phyloP scores from a whole-genome alignment of 2,888 invertebrate species.

The Sesia bembeciformis region DNA sequence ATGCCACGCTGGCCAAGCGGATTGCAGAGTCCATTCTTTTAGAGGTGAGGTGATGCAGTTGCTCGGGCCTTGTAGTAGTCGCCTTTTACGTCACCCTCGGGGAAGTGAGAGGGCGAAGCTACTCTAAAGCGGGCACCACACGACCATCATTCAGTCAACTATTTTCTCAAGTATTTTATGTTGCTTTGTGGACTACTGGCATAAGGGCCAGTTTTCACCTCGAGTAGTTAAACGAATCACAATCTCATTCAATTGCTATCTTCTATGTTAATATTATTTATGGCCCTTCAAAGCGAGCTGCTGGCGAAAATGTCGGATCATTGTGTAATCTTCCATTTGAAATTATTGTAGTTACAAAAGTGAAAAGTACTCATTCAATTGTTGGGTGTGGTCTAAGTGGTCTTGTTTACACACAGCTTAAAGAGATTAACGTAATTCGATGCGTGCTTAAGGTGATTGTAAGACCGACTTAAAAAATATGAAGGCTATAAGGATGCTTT shows the following conservation, averaged over 20 bases:
- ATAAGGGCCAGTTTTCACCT: constrained; percentile 3
- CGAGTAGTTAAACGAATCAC: constrained; percentile 1
- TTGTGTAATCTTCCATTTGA: constrained; percentile 2
- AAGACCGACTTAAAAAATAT: too few relatives aligned
- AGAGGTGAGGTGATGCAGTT: too few relatives aligned
- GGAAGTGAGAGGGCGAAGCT: too few relatives aligned
- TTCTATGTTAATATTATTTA: constrained; percentile 1
- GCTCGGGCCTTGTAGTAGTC: too few relatives aligned
- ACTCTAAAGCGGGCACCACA: too few relatives aligned
- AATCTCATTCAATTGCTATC: neutral
- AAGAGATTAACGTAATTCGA: neutral
- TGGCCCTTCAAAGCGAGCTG: constrained; percentile 1
- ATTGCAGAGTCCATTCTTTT: too few relatives aligned
- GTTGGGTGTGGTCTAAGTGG: neutral
- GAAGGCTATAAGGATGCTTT: too few relatives aligned
- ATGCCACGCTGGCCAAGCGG: too few relatives aligned
- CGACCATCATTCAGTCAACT: too few relatives aligned
- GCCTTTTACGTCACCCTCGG: too few relatives aligned
- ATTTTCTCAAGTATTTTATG: neutral
- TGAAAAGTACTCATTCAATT: constrained; percentile 1
- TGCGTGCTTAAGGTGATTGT: too few relatives aligned
- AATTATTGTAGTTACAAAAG: neutral
- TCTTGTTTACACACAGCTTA: neutral
- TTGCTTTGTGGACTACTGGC: neutral
- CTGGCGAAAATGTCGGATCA: constrained; percentile 3